phyloP scores from a whole-genome alignment of 1,140 invertebrate species.

The Trialeurodes vaporariorum region DNA sequence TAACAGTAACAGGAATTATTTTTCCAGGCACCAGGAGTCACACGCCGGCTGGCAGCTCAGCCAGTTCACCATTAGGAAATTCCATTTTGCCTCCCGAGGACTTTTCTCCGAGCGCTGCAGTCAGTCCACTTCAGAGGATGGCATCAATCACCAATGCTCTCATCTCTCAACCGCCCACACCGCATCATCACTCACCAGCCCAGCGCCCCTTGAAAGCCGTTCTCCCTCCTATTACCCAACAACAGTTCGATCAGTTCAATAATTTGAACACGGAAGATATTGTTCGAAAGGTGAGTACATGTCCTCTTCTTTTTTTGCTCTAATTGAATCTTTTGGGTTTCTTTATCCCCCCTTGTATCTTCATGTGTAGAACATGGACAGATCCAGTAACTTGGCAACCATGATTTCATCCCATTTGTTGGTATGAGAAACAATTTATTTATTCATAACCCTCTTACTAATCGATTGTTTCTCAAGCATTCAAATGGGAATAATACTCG shows the following conservation, averaged over 20 bases:
- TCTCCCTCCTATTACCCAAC: slow-evolving; percentile 93
- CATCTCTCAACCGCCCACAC: slow-evolving; percentile 78
- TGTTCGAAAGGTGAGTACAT: slow-evolving; percentile 72
- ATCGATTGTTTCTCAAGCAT: too few relatives aligned
- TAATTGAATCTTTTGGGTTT: too few relatives aligned
- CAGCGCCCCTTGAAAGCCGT: slow-evolving; percentile 89
- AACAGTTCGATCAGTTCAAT: slow-evolving; percentile 97
- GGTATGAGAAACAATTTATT: too few relatives aligned
- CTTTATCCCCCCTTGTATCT: too few relatives aligned
- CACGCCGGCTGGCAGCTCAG: slow-evolving; percentile 6
- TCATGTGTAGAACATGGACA: too few relatives aligned
- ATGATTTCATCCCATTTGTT: too few relatives aligned
- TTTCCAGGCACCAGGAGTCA: background rate
- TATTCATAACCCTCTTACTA: too few relatives aligned
- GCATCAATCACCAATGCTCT: slow-evolving; percentile 94
- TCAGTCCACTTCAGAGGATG: slow-evolving; percentile 90
- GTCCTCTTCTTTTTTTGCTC: too few relatives aligned
- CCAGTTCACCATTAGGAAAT: slow-evolving; percentile 64
- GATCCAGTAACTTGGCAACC: too few relatives aligned
- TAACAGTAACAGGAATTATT: too few relatives aligned
- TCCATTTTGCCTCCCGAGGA: slow-evolving; percentile 73
- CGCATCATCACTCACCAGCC: slow-evolving; percentile 64
- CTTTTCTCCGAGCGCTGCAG: slow-evolving; percentile 60
- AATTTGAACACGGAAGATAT: slow-evolving; percentile 98
- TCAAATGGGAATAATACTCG: too few relatives aligned